phyloP scores from a whole-genome alignment of 2,113 vertebrate species.

The Antechinus stuartii region DNA sequence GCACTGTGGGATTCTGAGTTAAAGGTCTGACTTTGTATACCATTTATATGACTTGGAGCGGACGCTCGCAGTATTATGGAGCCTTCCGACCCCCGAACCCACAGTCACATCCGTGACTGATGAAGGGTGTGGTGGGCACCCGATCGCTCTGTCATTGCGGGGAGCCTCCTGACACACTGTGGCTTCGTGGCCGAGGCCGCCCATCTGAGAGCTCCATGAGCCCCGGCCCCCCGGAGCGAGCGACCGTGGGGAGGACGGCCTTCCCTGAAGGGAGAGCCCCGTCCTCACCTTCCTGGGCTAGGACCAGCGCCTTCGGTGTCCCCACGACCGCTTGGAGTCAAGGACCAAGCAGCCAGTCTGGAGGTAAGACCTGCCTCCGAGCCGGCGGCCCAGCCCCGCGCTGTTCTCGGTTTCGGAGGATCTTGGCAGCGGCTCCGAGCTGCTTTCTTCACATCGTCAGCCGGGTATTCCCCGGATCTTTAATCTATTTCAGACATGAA shows the following conservation, averaged over 20 bases:
- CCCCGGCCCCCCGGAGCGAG: no score
- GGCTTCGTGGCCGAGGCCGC: no score
- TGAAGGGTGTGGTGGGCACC: background rate
- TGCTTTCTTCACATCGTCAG: slow-evolving; percentile 25
- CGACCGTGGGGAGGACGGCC: background rate
- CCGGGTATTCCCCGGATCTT: slow-evolving; percentile 4
- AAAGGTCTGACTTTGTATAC: background rate
- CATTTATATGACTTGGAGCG: background rate
- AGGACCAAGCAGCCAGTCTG: slow-evolving; percentile 51
- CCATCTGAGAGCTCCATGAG: background rate
- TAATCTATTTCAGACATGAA: slow-evolving; percentile 49
- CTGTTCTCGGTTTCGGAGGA: background rate
- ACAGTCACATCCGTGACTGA: background rate
- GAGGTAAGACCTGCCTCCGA: slow-evolving; percentile 15
- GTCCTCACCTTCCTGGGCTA: background rate
- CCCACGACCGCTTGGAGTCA: background rate
- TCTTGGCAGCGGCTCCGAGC: slow-evolving; percentile 11
- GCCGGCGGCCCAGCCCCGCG: background rate
- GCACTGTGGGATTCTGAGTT: no score
- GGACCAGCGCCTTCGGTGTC: no score
- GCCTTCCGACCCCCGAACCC: background rate
- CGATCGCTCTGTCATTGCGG: background rate
- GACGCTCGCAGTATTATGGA: background rate
- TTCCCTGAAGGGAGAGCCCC: background rate
- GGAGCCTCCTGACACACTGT: background rate